Evolutionary conservation across 2,888 invertebrate genomes (phyloP), one percentile per base, ranked within the genome.

Genomic region (Hydraecia micacea): DNA sequence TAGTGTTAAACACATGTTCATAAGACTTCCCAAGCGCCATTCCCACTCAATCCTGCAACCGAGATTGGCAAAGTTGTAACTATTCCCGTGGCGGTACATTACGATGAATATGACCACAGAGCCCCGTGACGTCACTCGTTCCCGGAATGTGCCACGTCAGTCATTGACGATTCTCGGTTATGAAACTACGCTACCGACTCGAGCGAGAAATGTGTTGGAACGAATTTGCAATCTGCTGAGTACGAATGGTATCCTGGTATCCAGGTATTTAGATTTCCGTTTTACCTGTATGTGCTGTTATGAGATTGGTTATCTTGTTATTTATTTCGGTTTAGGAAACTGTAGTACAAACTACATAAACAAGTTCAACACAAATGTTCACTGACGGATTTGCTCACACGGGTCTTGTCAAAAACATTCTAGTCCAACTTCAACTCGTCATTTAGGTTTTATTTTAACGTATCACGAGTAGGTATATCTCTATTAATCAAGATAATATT

Each of bases 81-180:
- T 73, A 77, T 81, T 69, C 78, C 84, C 73, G 39, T 80, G 69
- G 25, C 73, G 25, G 60, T 58, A 70, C 65, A 72, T 77, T 69
- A 77, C 52, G 36, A 60, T 18, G 39, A 80, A 80, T 73, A 79
- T 86, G 69, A 79, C 84, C 86, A 72, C 77, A 74, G 69, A 39
- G 69, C 25, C 67, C 68, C 63, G 60, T 83, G 85, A 85, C 85
- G 80, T 77, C 84, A 84, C 63, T 63, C 42, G 73, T 74, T 60
- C 68, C 78, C 67, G 75, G 72, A 76, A 88, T 85, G 62, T 73
- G 85, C 68, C 58, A 63, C 83, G 79, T 87, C 85, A 84, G 77
- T 75, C 80, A 85, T 87, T 87, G 81, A 79, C 74, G 71, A 79
- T 72, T 79, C 80, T 75, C 78, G 66, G 77, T 82, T 88, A 88